Conservation (phyloP, 1,140 invertebrate species). For the Drosophila subobscura region DNA sequence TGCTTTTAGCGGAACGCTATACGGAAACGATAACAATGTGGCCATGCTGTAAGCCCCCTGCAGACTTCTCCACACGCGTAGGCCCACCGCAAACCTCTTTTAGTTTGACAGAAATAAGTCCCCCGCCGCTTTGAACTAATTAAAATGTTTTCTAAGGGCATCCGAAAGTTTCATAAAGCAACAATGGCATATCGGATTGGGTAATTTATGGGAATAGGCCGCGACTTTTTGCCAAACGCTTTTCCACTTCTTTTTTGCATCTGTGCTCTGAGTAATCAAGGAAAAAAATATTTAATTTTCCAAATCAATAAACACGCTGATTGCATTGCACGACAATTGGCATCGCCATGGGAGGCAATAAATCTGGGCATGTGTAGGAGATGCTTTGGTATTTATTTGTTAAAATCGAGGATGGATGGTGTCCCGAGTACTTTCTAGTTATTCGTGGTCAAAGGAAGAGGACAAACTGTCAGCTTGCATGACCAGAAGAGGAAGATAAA, state of each 20-base stretch:
- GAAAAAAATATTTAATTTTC: conserved; percentile 82
- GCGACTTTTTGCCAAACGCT: conserved; percentile 32
- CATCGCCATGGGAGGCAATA: conserved; percentile 63
- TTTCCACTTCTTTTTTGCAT: conserved; percentile 25
- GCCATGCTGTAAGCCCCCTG: not conserved
- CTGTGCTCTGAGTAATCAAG: conserved; percentile 35
- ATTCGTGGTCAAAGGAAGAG: conserved; percentile 57
- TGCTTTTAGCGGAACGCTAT: conserved; percentile 61
- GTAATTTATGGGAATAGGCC: conserved; percentile 65
- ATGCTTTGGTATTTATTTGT: conserved; percentile 44
- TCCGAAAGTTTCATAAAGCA: conserved; percentile 50
- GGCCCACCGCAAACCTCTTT: not conserved
- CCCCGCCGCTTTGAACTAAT: conserved; percentile 48
- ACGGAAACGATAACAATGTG: conserved; percentile 53
- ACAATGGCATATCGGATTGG: conserved; percentile 48
- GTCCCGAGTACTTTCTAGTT: conserved; percentile 38
- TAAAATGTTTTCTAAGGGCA: conserved; percentile 56
- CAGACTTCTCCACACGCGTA: conserved; percentile 7
- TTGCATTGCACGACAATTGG: conserved; percentile 77
- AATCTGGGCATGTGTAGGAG: conserved; percentile 58
- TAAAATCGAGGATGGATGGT: not conserved
- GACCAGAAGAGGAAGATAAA: conserved; percentile 12
- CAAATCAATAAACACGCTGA: conserved; percentile 81
- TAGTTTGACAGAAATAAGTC: conserved; percentile 24
- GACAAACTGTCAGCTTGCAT: conserved; percentile 67